A percentile compares a stretch with the other conserved stretches of the same genome.
Evolutionary conservation across 2,113 vertebrate genomes (phyloP).

Genomic region (Zingel zingel): DNA sequence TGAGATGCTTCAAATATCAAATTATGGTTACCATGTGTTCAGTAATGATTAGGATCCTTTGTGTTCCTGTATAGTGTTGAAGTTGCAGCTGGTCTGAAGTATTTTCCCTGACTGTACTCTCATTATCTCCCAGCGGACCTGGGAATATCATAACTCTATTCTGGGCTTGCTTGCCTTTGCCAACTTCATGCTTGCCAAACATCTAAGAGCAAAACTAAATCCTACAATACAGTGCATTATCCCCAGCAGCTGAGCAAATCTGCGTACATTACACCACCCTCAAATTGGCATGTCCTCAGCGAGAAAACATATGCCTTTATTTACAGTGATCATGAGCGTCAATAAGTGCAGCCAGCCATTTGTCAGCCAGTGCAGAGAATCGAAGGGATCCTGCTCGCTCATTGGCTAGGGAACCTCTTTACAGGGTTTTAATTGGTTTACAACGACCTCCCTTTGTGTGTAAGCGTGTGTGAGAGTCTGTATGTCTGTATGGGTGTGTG

Average conservation of each 20-base stretch:
- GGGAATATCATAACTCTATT: constrained; percentile 34
- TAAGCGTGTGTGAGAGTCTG: constrained; percentile 6
- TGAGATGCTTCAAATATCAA: not conserved
- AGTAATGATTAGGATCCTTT: not conserved
- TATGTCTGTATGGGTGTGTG: constrained; percentile 31
- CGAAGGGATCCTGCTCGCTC: constrained; percentile 45
- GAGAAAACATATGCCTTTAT: constrained; percentile 75
- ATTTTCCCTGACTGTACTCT: constrained; percentile 14
- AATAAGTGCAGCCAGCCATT: constrained; percentile 56
- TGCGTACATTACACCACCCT: constrained; percentile 24
- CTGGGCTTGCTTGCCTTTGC: constrained; percentile 23
- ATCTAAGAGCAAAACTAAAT: constrained; percentile 46
- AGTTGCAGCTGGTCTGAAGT: not conserved
- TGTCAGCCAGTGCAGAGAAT: constrained; percentile 60
- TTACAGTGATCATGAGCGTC: constrained; percentile 67
- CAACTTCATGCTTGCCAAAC: constrained; percentile 48
- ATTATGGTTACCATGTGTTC: constrained; percentile 1
- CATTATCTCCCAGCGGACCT: constrained; percentile 36
- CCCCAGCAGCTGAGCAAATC: constrained; percentile 46
- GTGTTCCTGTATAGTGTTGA: not conserved
- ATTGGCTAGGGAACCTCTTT: constrained; percentile 63
- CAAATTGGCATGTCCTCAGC: constrained; percentile 36
- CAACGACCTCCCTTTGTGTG: constrained; percentile 49
- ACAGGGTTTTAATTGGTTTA: constrained; percentile 60
- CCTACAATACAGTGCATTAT: constrained; percentile 33